Evolutionary conservation across 1,140 invertebrate genomes (phyloP).

Genomic region (Penaeus indicus): DNA sequence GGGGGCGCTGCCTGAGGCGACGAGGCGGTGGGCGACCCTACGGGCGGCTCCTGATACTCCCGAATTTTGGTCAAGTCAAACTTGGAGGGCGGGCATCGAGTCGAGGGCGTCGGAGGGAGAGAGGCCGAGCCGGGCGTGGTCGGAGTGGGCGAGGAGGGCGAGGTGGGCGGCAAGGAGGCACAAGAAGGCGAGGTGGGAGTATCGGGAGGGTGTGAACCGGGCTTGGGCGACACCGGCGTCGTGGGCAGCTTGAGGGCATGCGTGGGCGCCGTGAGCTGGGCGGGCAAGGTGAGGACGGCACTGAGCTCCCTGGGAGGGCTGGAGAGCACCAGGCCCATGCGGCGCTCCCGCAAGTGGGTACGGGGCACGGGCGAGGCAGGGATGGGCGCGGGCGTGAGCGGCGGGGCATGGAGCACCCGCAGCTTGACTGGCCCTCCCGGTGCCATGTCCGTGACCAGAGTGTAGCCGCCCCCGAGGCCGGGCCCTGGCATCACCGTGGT

Average conservation of each 20-base stretch:
- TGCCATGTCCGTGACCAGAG: slow-evolving; percentile 51
- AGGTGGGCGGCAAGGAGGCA: not conserved
- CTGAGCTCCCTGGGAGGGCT: slow-evolving; percentile 32
- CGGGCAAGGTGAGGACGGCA: slow-evolving; percentile 32
- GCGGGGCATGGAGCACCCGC: slow-evolving; percentile 45
- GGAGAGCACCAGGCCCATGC: slow-evolving; percentile 49
- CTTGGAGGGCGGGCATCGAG: not conserved
- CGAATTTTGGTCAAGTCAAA: no score
- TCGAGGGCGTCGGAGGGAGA: not conserved
- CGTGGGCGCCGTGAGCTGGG: slow-evolving; percentile 31
- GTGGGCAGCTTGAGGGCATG: not conserved
- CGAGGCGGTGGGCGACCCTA: not conserved
- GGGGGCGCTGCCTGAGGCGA: not conserved
- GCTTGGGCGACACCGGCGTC: not conserved
- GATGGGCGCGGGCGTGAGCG: slow-evolving; percentile 13
- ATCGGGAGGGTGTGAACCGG: not conserved
- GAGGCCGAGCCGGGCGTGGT: not conserved
- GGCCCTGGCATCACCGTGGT: not conserved
- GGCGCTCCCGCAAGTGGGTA: slow-evolving; percentile 43
- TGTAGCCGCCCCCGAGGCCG: slow-evolving; percentile 36
- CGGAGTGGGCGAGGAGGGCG: not conserved
- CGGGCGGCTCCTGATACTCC: not conserved
- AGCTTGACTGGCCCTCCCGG: slow-evolving; percentile 54
- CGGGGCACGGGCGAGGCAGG: slow-evolving; percentile 43
- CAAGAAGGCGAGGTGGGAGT: not conserved